Conservation (phyloP, 2,113 vertebrate species). For the Lepisosteus oculatus region DNA sequence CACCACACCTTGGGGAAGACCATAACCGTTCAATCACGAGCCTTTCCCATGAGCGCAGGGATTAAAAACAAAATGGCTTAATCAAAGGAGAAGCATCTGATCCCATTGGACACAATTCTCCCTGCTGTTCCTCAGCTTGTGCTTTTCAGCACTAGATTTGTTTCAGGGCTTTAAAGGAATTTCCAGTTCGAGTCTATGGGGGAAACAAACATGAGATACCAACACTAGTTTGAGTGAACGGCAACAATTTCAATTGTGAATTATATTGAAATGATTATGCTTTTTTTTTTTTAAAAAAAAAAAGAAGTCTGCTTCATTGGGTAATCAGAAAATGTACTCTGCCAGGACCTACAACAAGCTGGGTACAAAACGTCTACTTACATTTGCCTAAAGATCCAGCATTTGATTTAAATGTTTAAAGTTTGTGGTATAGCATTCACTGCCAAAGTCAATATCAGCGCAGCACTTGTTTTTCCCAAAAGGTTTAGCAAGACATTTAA, state of each 20-base stretch:
- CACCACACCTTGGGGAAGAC: background rate
- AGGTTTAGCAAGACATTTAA: slow-evolving; percentile 85
- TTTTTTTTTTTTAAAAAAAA: background rate
- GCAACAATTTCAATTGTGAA: slow-evolving; percentile 44
- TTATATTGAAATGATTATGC: slow-evolving; percentile 55
- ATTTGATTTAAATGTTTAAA: slow-evolving; percentile 77
- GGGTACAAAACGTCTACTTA: slow-evolving; percentile 67
- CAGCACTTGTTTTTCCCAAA: slow-evolving; percentile 81
- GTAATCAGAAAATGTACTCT: slow-evolving; percentile 30
- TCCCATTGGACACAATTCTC: background rate
- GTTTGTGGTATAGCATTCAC: slow-evolving; percentile 57
- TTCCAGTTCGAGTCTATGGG: slow-evolving; percentile 1
- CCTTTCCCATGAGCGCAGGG: background rate
- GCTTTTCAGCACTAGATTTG: slow-evolving; percentile 12
- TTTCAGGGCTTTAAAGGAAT: background rate
- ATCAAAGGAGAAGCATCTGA: background rate
- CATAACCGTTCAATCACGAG: slow-evolving; percentile 1
- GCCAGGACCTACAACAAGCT: slow-evolving; percentile 54
- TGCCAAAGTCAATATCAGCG: slow-evolving; percentile 89
- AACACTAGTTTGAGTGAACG: slow-evolving; percentile 33
- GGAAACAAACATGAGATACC: slow-evolving; percentile 44
- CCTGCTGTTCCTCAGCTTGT: slow-evolving; percentile 9
- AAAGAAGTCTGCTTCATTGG: too few species aligned
- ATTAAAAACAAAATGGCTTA: slow-evolving; percentile 7
- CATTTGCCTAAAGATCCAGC: slow-evolving; percentile 68